Conservation (phyloP, 2,888 invertebrate species). For the Drosophila histrio region DNA sequence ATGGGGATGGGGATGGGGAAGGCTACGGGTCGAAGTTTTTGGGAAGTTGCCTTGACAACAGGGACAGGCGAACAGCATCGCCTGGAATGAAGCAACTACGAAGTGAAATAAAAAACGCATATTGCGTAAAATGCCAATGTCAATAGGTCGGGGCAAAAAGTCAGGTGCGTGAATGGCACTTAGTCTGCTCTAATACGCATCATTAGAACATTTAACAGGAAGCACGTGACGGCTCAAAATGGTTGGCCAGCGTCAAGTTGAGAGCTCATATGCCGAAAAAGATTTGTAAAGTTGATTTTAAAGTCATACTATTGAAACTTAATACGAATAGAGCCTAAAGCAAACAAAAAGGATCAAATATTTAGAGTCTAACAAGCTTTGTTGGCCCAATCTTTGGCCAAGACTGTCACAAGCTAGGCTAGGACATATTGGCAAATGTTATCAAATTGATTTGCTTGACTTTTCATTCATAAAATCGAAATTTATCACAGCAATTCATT, state of each 20-base stretch:
- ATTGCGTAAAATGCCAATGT: slow-evolving; percentile 73
- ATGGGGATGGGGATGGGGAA: neutral
- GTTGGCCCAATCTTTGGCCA: neutral
- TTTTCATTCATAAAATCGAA: neutral
- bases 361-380: neutral
- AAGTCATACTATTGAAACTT: slow-evolving; percentile 17
- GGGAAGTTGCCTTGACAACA: slow-evolving; percentile 35
- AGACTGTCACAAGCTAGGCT: neutral
- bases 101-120: slow-evolving; percentile 69
- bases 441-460: neutral
- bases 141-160: slow-evolving; percentile 31
- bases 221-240: slow-evolving; percentile 65
- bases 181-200: slow-evolving; percentile 77
- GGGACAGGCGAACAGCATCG: slow-evolving; percentile 26
- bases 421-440: neutral
- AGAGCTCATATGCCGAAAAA: too few relatives aligned
- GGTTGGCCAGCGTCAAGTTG: neutral
- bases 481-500: too few relatives aligned
- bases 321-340: neutral
- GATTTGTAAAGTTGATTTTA: slow-evolving; percentile 30
- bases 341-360: neutral
- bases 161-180: slow-evolving; percentile 77
- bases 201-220: slow-evolving; percentile 80
- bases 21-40: neutral
- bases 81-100: slow-evolving; percentile 14